A percentile compares a stretch with the other conserved stretches of the same genome.
These are phyloP conservation scores for Drosophila ambigua DNA, from an alignment of 1,140 invertebrate genomes.

Conservation along the genomic window DNA sequence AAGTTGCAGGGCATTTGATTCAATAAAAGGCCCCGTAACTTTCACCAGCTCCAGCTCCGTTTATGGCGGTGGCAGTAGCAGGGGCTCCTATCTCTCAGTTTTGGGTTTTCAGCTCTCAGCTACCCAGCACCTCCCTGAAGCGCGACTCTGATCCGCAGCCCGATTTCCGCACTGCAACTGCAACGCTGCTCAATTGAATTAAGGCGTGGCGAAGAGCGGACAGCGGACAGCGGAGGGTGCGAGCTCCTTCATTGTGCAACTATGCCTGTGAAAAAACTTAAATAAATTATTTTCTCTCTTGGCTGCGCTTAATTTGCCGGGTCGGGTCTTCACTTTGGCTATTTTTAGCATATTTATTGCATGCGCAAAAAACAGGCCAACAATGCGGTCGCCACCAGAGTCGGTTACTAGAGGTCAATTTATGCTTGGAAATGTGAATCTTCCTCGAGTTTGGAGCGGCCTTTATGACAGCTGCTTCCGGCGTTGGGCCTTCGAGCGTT, in stretches of 20 bases:
- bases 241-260: constrained; percentile 28
- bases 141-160: constrained; percentile 11
- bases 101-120: not conserved
- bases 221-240: not conserved
- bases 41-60: constrained; percentile 45
- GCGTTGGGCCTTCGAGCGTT: constrained; percentile 12
- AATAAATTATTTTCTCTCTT: constrained; percentile 50
- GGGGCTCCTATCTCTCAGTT: not conserved
- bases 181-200: constrained; percentile 59
- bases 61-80: too few relatives aligned
- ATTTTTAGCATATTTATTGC: constrained; percentile 78
- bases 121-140: not conserved
- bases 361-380: constrained; percentile 47
- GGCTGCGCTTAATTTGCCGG: constrained; percentile 36
- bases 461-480: constrained; percentile 75
- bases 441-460: constrained; percentile 22
- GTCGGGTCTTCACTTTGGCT: constrained; percentile 45
- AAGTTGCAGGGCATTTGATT: constrained; percentile 65
- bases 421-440: constrained; percentile 43
- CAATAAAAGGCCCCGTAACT: constrained; percentile 71
- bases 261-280: constrained; percentile 36
- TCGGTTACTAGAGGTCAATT: constrained; percentile 73
- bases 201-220: constrained; percentile 13
- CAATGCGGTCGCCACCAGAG: constrained; percentile 45
- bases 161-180: constrained; percentile 16